Evolutionary conservation across 2,113 vertebrate genomes (phyloP), one percentile per base, ranked within the genome.

Genomic region (Scortum barcoo): DNA sequence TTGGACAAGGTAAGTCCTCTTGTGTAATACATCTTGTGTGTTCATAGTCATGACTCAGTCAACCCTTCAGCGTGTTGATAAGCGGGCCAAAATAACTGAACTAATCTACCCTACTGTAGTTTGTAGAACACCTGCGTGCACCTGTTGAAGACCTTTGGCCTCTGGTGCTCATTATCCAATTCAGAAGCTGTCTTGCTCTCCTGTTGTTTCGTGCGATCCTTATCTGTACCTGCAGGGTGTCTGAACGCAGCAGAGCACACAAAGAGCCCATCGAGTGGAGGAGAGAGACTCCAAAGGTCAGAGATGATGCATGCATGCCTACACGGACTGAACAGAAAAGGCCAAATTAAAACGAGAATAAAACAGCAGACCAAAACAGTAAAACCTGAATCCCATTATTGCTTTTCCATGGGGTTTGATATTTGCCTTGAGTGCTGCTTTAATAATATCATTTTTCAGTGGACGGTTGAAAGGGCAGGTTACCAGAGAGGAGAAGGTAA

Each of bases 231-330:
- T 78, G 36, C 24, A 70, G 63, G 74, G 51, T 24, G 14, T 57
- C 74, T 74, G 72, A 58, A 65, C 33, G 51, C 67, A 81, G 22
- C 80, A 40, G 75, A 72, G 46, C 69, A 67, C 68, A 79, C 65
- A 76, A 61, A 61, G 50, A 67, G 75, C 81, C 70, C 28, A 60
- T 24, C 46, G 44, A 73, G 24, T 13, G 56, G 14, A 30, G n/a
- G n/a, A 33, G 22, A 38, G 19, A 7, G 48, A 65, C 36, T 66
- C 11, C 19, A 72, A 73, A 80, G 12, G 78, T 76, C 71, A 71
- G 20, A 46, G 53, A 79, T 17, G 56, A 61, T 80, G 60, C 20
- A 17, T 50, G 17, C 30, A 65, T 11, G 24, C 76, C 70, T 42
- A 68, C 65, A 33, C 60, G 46, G 50, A 40, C 26, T 2, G 28